phyloP scores from a whole-genome alignment of 2,888 invertebrate species.

The Eretmocerus hayati region DNA sequence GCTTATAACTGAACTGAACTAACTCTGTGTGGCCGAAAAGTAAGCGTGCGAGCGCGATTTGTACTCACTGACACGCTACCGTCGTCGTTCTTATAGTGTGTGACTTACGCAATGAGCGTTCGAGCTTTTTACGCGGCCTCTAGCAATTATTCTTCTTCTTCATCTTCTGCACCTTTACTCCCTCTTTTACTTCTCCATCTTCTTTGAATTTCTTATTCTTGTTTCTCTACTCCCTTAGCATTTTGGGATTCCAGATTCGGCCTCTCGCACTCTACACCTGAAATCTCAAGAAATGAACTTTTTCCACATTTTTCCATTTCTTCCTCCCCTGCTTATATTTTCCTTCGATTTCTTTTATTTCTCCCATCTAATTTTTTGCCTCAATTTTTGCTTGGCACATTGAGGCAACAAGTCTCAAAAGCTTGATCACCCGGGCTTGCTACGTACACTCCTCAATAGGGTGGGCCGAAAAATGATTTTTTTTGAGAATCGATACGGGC shows the following conservation, averaged over 20 bases:
- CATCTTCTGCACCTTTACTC: background rate
- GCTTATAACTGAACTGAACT: too few relatives aligned
- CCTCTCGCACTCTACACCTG: background rate
- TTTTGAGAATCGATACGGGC: too few relatives aligned
- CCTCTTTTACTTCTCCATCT: background rate
- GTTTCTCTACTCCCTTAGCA: too few relatives aligned
- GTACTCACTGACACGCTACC: background rate
- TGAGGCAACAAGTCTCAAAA: too few relatives aligned
- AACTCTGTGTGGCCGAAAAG: too few relatives aligned
- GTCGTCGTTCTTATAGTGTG: background rate
- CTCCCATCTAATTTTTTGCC: background rate
- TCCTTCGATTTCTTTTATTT: background rate
- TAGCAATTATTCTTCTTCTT: background rate
- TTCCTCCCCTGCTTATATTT: background rate
- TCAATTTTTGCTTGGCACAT: too few relatives aligned
- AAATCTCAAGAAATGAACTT: background rate
- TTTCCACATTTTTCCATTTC: background rate
- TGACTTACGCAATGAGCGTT: conserved; percentile 26
- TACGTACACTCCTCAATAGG: too few relatives aligned
- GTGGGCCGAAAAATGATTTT: too few relatives aligned
- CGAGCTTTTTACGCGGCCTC: background rate
- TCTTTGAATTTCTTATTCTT: conserved; percentile 17
- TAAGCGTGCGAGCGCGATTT: too few relatives aligned
- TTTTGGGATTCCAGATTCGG: background rate
- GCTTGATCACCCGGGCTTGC: too few relatives aligned